Conservation (phyloP, 2,888 invertebrate genomes). For the Stratiomys singularior region DNA sequence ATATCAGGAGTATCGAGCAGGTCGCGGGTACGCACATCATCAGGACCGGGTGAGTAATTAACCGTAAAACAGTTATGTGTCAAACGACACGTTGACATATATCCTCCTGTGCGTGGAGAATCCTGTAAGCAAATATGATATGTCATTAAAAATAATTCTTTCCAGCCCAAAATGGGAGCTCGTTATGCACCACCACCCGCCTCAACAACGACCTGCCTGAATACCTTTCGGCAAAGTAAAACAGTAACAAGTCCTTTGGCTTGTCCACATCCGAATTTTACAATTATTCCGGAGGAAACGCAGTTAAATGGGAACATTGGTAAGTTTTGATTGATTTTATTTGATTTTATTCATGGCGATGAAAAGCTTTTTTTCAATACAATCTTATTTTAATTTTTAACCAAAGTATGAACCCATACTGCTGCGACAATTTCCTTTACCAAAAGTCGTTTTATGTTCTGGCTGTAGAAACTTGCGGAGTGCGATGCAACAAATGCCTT, state of each 20-base stretch:
- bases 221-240: conserved; percentile 53
- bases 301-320: conserved; percentile 42
- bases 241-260: conserved; percentile 51
- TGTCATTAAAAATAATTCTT: background rate
- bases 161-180: conserved; percentile 27
- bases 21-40: conserved; percentile 70
- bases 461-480: no score
- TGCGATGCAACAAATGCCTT: no score
- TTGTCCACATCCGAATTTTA: conserved; percentile 54
- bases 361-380: no score
- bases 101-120: background rate
- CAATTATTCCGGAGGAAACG: conserved; percentile 56
- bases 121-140: conserved; percentile 20
- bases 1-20: conserved; percentile 82
- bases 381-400: no score
- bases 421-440: no score
- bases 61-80: conserved; percentile 3
- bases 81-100: background rate
- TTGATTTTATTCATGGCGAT: no score
- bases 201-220: conserved; percentile 52
- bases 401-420: no score
- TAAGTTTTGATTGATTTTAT: background rate
- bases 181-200: conserved; percentile 48
- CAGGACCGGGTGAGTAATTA: conserved; percentile 26
- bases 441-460: no score